These are phyloP conservation scores for Seira musarum DNA, from an alignment of 2,888 invertebrate species.

Conservation along the genomic window DNA sequence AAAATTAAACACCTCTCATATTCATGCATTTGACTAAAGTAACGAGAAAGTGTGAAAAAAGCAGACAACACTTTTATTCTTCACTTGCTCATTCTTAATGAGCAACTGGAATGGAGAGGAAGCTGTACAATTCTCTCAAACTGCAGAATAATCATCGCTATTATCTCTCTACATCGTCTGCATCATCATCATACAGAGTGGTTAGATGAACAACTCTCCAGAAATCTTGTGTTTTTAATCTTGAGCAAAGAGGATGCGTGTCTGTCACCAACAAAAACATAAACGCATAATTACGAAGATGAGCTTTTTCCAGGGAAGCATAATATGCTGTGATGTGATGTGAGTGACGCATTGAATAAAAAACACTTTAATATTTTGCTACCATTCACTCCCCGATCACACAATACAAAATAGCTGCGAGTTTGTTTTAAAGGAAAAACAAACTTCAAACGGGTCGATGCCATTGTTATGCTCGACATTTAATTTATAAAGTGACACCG, in stretches of 20 bases:
- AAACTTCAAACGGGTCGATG: constrained; percentile 29
- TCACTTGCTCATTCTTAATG: not conserved
- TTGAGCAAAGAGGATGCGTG: not conserved
- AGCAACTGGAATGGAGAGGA: not conserved
- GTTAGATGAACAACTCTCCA: no score
- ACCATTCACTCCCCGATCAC: no score
- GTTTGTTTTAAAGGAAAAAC: not conserved
- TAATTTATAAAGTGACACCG: constrained; percentile 48
- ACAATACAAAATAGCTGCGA: constrained; percentile 7
- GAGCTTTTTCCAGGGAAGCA: constrained; percentile 15
- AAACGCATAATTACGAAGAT: constrained; percentile 56
- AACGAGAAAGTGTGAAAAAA: not conserved
- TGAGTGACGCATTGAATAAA: constrained; percentile 22
- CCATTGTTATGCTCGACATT: constrained; percentile 26
- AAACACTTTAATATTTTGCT: constrained; percentile 53
- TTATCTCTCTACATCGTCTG: no score
- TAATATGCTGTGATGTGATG: no score
- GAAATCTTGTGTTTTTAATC: no score
- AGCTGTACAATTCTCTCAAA: no score
- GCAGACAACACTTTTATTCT: not conserved
- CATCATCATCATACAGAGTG: no score
- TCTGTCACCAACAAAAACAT: not conserved
- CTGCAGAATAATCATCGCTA: no score
- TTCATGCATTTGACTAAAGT: not conserved
- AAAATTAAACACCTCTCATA: not conserved